phyloP scores from a whole-genome alignment of 2,797 vertebrate genomes.

The Falco biarmicus region DNA sequence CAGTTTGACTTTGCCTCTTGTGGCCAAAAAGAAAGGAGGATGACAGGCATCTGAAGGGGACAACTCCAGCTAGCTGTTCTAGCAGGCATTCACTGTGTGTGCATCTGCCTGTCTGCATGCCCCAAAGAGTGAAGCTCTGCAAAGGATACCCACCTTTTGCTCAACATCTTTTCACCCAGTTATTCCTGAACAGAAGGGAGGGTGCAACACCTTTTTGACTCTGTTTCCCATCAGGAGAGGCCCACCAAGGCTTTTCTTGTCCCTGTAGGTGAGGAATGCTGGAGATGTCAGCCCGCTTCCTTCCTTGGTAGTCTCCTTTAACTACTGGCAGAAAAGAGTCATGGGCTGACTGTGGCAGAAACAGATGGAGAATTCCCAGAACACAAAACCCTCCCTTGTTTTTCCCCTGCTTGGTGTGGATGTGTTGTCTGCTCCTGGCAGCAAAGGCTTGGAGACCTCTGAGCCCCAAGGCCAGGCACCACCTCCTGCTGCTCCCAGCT shows the following conservation, averaged over 20 bases:
- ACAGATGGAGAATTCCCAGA: background rate
- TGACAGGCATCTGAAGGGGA: background rate
- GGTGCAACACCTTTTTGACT: background rate
- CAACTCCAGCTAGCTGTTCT: background rate
- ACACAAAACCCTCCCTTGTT: background rate
- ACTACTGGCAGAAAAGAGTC: background rate
- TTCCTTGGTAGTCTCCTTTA: background rate
- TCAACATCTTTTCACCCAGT: background rate
- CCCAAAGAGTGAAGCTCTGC: background rate
- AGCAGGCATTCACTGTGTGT: background rate
- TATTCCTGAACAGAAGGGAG: background rate
- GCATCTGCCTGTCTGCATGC: background rate
- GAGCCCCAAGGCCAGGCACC: background rate
- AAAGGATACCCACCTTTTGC: background rate
- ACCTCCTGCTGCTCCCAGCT: rapidly evolving
- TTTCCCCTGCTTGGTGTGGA: background rate
- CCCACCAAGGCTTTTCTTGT: background rate
- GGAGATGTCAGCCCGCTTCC: background rate
- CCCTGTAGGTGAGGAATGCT: background rate
- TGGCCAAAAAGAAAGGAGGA: background rate
- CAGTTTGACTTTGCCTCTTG: background rate
- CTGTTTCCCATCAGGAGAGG: background rate
- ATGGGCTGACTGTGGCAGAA: background rate
- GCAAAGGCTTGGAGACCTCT: background rate
- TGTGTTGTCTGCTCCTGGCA: background rate